phyloP scores from a whole-genome alignment of 2,797 vertebrate species.

The Poeciliopsis presidionis region DNA sequence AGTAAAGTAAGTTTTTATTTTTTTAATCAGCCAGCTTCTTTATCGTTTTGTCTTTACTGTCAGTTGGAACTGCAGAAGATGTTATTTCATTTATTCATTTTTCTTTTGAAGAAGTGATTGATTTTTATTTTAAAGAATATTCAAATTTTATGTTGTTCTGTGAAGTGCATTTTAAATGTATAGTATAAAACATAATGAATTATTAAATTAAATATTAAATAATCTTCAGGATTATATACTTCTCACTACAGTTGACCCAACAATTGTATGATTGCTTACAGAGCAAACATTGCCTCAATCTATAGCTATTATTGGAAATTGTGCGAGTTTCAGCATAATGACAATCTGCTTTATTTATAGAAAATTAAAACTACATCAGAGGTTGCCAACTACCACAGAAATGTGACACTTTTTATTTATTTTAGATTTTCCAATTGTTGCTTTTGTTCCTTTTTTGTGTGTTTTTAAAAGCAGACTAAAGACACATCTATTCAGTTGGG shows the following conservation, averaged over 20 bases:
- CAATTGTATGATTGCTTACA: slow-evolving; percentile 13
- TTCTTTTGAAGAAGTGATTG: not conserved
- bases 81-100: not conserved
- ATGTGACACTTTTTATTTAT: not conserved
- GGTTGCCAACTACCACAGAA: not conserved
- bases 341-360: not conserved
- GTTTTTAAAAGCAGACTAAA: not conserved
- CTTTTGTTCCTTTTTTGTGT: not conserved
- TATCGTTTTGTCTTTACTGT: not conserved
- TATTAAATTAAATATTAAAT: not conserved
- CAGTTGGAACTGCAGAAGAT: slow-evolving; percentile 8
- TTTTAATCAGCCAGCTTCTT: slow-evolving; percentile 17
- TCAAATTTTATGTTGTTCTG: slow-evolving; percentile 12
- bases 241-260: slow-evolving; percentile 7
- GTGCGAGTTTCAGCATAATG: not conserved
- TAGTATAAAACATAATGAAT: slow-evolving; percentile 2
- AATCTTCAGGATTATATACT: not conserved
- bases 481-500: not conserved
- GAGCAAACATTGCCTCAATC: slow-evolving; percentile 10
- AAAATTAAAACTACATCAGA: not conserved
- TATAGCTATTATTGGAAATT: not conserved
- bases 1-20: slow-evolving; percentile 13
- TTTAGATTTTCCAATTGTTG: not conserved
- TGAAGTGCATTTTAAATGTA: slow-evolving; percentile 24
- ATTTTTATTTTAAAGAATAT: slow-evolving; percentile 16